Evolutionary conservation across 2,888 invertebrate genomes (phyloP).

Genomic region (Podotricha telesiphe): DNA sequence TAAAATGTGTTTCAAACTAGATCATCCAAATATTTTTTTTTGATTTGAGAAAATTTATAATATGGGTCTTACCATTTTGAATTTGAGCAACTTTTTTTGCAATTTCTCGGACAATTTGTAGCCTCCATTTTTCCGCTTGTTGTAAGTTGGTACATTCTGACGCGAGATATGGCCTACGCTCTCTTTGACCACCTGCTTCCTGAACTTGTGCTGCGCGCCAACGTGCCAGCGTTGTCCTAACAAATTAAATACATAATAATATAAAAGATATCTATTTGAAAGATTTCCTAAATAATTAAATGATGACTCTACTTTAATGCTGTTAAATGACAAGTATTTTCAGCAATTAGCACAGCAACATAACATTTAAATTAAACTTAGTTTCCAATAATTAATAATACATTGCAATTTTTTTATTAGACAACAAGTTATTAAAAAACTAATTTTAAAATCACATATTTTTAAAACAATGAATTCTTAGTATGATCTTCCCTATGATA

Average conservation of each 20-base stretch:
- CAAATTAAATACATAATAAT: background rate
- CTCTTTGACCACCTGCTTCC: constrained; percentile 93
- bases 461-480: no score
- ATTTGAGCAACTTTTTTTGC: constrained; percentile 99
- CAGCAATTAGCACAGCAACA: no score
- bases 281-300: no score
- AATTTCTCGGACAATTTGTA: constrained; percentile 98
- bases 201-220: constrained; percentile 99
- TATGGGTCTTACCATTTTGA: constrained; percentile 90
- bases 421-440: no score
- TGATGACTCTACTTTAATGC: no score
- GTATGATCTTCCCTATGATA: no score
- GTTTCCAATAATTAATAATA: no score
- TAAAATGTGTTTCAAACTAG: constrained; percentile 11
- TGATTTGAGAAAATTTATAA: constrained; percentile 1
- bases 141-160: constrained; percentile 96
- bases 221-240: constrained; percentile 97
- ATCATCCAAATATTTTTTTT: background rate
- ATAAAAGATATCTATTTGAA: no score
- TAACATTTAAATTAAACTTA: no score
- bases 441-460: no score
- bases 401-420: no score
- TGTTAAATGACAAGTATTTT: no score
- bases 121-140: constrained; percentile 97
- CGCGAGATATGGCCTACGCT: constrained; percentile 95